Conservation (phyloP, 2,113 vertebrate genomes). For the Notothenia coriiceps region DNA sequence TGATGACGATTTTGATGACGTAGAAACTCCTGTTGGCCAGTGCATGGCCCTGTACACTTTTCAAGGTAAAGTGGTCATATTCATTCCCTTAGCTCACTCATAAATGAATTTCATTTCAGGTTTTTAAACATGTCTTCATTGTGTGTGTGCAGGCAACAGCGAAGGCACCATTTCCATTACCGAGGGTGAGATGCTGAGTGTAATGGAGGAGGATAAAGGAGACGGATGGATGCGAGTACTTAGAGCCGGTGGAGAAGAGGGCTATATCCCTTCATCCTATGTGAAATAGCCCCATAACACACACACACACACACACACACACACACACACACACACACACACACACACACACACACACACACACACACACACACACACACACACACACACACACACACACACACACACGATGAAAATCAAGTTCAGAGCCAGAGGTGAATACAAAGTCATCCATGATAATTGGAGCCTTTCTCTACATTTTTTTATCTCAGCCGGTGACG, state of each 20-base stretch:
- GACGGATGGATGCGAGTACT: constrained; percentile 91
- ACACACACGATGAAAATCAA: constrained; percentile 8
- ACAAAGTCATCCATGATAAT: constrained; percentile 49
- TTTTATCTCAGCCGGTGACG: constrained; percentile 55
- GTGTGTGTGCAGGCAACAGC: constrained; percentile 70
- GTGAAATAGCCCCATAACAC: constrained; percentile 68
- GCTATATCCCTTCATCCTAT: constrained; percentile 91
- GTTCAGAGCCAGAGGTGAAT: constrained; percentile 53
- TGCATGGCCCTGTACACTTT: constrained; percentile 89
- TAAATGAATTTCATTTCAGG: background rate
- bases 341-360: constrained; percentile 19
- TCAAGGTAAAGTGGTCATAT: constrained; percentile 77
- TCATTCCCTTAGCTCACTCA: background rate
- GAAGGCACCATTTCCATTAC: constrained; percentile 87
- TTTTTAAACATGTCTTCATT: constrained; percentile 14
- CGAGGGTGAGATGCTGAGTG: constrained; percentile 85
- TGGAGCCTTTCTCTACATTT: constrained; percentile 41
- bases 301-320: constrained; percentile 7
- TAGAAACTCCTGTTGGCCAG: constrained; percentile 84
- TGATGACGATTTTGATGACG: constrained; percentile 88
- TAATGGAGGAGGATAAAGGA: constrained; percentile 89
- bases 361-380: constrained; percentile 26
- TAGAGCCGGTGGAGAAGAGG: constrained; percentile 82
- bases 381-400: constrained; percentile 20
- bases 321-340: constrained; percentile 23